Evolutionary conservation across 2,797 vertebrate genomes (phyloP).

Genomic region (Gallinago solitaria): DNA sequence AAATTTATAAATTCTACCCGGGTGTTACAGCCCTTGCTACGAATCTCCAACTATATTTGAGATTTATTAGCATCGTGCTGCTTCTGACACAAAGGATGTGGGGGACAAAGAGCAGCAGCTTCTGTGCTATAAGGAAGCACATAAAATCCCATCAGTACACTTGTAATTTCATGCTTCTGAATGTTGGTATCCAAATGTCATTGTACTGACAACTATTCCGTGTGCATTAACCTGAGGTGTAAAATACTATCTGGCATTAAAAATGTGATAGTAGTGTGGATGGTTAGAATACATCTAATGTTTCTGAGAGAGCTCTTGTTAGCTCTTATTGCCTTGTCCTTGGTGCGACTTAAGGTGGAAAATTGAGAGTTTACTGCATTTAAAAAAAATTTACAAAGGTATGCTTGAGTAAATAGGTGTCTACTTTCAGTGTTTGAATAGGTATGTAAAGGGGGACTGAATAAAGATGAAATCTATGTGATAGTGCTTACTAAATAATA

Average conservation of each 20-base stretch:
- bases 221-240: neutral
- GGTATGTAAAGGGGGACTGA: neutral
- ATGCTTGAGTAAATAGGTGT: neutral
- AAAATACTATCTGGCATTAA: neutral
- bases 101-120: slow-evolving; percentile 33
- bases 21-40: slow-evolving; percentile 5
- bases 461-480: neutral
- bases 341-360: neutral
- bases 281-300: neutral
- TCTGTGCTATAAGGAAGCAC: neutral
- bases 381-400: neutral
- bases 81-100: slow-evolving; percentile 41
- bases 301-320: neutral
- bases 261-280: neutral
- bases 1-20: neutral
- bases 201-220: neutral
- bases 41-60: slow-evolving; percentile 48
- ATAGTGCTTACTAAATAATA: neutral
- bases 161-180: slow-evolving; percentile 30
- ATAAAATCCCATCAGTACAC: neutral
- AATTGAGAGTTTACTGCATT: neutral
- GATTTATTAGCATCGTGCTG: slow-evolving; percentile 40
- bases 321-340: neutral
- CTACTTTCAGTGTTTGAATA: neutral
- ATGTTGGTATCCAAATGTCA: neutral